phyloP scores from a whole-genome alignment of 1,140 invertebrate species.

The Dinoponera quadriceps region DNA sequence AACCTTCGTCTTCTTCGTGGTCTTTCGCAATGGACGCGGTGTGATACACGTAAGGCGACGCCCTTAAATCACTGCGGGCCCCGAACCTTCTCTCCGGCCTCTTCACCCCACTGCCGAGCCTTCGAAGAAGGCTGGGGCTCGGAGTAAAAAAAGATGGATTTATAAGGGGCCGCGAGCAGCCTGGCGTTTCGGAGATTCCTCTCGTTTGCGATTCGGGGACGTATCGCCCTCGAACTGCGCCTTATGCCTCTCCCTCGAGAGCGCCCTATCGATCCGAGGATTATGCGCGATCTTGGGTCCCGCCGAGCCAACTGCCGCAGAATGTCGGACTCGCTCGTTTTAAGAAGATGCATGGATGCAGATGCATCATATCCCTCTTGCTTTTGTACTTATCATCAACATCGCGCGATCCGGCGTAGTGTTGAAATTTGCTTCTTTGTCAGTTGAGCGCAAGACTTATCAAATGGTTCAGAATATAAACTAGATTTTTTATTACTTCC shows the following conservation, averaged over 20 bases:
- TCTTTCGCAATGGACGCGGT: slow-evolving; percentile 75
- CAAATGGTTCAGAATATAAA: too few species aligned
- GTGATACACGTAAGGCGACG: slow-evolving; percentile 73
- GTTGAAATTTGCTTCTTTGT: too few species aligned
- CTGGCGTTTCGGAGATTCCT: slow-evolving; percentile 80
- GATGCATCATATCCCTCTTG: slow-evolving; percentile 10
- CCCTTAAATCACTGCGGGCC: slow-evolving; percentile 73
- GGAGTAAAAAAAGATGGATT: slow-evolving; percentile 81
- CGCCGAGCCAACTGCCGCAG: slow-evolving; percentile 28
- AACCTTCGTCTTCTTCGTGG: slow-evolving; percentile 74
- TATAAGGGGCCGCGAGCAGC: slow-evolving; percentile 78
- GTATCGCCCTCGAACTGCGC: slow-evolving; percentile 49
- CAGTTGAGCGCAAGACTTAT: neutral
- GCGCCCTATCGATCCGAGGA: slow-evolving; percentile 22
- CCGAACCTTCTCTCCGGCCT: slow-evolving; percentile 58
- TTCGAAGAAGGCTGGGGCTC: slow-evolving; percentile 35
- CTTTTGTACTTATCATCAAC: slow-evolving; percentile 23
- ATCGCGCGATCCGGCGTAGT: neutral
- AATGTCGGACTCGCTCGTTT: slow-evolving; percentile 30
- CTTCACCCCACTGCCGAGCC: neutral
- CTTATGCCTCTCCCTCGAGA: slow-evolving; percentile 47
- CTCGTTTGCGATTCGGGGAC: slow-evolving; percentile 68
- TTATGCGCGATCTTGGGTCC: slow-evolving; percentile 47
- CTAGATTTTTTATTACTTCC: too few species aligned
- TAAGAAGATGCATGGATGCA: slow-evolving; percentile 34